These are phyloP conservation scores for Diglossa brunneiventris DNA, from an alignment of 2,113 vertebrate species.

Conservation along the genomic window DNA sequence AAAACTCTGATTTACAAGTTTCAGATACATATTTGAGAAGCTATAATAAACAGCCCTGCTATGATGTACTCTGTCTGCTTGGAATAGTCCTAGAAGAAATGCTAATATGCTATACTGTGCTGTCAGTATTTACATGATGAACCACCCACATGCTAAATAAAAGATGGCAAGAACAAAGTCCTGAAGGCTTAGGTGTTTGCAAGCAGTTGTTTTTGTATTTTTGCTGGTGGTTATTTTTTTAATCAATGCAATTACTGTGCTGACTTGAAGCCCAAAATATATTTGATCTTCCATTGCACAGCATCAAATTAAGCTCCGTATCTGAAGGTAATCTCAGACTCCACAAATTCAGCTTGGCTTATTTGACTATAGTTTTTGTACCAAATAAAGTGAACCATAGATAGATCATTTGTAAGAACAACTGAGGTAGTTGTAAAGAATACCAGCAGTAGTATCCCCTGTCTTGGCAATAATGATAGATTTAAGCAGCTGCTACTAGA, in stretches of 20 bases:
- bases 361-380: not conserved
- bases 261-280: not conserved
- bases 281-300: not conserved
- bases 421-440: not conserved
- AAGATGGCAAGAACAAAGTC: not conserved
- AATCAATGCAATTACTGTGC: not conserved
- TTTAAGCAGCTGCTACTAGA: conserved; percentile 32
- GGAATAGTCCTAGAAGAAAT: not conserved
- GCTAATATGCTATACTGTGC: not conserved
- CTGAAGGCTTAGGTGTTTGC: not conserved
- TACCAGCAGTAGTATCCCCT: not conserved
- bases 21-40: not conserved
- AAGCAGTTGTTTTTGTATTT: not conserved
- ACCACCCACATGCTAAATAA: not conserved
- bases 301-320: not conserved
- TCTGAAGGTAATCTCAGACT: not conserved
- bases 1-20: not conserved
- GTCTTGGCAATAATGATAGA: not conserved
- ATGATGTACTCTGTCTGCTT: not conserved
- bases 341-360: not conserved
- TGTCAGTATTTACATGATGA: not conserved
- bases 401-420: not conserved
- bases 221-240: not conserved
- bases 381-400: not conserved
- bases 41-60: not conserved